Conservation (phyloP, 2,888 invertebrate genomes). For the Ophioninae sp. region DNA sequence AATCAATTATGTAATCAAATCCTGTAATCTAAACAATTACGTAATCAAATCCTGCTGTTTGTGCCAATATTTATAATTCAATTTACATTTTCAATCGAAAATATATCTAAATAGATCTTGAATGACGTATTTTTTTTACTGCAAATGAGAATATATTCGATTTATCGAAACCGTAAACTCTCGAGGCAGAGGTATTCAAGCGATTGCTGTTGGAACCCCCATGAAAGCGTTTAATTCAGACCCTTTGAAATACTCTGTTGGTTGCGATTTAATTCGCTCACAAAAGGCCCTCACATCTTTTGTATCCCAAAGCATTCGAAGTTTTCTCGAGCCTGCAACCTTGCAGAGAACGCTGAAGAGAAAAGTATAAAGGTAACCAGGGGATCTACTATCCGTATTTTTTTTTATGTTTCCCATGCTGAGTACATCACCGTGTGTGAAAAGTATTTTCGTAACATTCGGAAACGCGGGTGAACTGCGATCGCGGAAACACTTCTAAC, state of each 20-base stretch:
- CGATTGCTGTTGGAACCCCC: background rate
- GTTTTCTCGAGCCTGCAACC: background rate
- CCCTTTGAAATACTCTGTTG: constrained; percentile 8
- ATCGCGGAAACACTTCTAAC: background rate
- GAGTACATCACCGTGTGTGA: constrained; percentile 1
- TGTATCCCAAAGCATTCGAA: background rate
- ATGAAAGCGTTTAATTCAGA: constrained; percentile 15
- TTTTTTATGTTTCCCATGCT: background rate
- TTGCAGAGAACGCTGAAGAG: constrained; percentile 3
- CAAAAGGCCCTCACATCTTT: constrained; percentile 22
- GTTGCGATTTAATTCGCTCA: constrained; percentile 22
- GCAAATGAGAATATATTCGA: constrained; percentile 1
- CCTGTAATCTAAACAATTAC: background rate
- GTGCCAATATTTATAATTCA: background rate
- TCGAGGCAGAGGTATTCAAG: constrained; percentile 5
- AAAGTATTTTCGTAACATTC: background rate
- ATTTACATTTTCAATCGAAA: background rate
- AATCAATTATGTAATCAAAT: background rate
- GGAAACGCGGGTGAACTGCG: background rate
- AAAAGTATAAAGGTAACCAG: too few species aligned
- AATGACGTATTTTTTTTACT: constrained; percentile 3
- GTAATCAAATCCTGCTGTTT: background rate
- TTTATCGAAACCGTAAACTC: constrained; percentile 14
- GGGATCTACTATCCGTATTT: constrained; percentile 12
- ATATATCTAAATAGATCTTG: background rate